Conservation (phyloP, 2,888 invertebrate species). For the Vandiemenella viatica region DNA sequence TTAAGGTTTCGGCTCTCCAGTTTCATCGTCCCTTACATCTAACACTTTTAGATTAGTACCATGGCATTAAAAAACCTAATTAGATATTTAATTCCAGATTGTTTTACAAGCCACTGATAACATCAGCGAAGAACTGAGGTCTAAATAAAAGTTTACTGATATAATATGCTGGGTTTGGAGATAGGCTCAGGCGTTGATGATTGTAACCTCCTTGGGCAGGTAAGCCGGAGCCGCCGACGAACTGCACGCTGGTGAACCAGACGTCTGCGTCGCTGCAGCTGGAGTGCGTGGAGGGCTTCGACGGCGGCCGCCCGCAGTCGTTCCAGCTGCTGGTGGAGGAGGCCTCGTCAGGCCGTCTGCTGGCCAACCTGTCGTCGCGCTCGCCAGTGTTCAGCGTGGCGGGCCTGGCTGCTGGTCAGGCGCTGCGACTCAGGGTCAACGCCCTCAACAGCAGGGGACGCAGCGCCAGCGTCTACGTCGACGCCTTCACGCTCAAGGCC, state of each 20-base stretch:
- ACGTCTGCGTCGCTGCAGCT: conserved; percentile 64
- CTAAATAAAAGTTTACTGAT: no score
- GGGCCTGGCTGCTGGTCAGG: conserved; percentile 61
- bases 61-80: no score
- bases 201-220: no score
- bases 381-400: conserved; percentile 61
- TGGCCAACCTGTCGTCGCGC: conserved; percentile 53
- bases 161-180: no score
- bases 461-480: conserved; percentile 53
- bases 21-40: no score
- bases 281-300: conserved; percentile 54
- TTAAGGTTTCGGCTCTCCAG: no score
- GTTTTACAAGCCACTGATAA: no score
- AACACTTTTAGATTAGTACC: no score
- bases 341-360: conserved; percentile 42
- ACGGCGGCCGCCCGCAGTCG: conserved; percentile 59
- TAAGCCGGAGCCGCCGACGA: conserved; percentile 60
- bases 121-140: no score
- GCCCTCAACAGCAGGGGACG: conserved; percentile 70
- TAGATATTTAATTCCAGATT: no score
- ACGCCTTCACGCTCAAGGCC: conserved; percentile 57
- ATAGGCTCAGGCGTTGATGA: no score
- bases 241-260: conserved; percentile 60
- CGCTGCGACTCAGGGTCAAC: conserved; percentile 62
- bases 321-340: conserved; percentile 62